phyloP scores from a whole-genome alignment of 1,140 invertebrate genomes.

The Nasonia giraulti region DNA sequence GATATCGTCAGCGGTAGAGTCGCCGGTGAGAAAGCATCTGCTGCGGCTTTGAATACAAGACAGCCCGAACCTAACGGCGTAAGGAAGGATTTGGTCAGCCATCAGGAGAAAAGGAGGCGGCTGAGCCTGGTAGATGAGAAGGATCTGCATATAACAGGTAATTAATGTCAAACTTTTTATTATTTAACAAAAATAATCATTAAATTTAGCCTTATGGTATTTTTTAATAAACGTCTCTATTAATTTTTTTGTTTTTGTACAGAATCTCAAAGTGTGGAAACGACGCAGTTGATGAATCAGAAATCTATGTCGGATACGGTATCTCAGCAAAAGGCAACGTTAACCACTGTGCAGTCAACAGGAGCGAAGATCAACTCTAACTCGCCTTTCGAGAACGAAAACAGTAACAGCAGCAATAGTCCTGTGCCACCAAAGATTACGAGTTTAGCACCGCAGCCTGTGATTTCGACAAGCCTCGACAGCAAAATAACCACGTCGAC shows the following conservation, averaged over 20 bases:
- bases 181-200: neutral
- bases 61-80: conserved; percentile 70
- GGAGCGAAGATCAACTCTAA: conserved; percentile 56
- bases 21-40: conserved; percentile 61
- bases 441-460: conserved; percentile 50
- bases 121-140: conserved; percentile 72
- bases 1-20: conserved; percentile 59
- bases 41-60: conserved; percentile 60
- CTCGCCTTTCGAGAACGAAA: conserved; percentile 59
- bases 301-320: conserved; percentile 58
- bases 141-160: conserved; percentile 70
- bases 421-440: conserved; percentile 57
- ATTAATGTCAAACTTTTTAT: conserved; percentile 21
- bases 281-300: conserved; percentile 64
- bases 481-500: conserved; percentile 53
- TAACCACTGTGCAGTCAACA: conserved; percentile 4
- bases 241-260: conserved; percentile 49
- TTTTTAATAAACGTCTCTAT: neutral
- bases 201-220: neutral
- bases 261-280: conserved; percentile 71
- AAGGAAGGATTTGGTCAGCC: conserved; percentile 68
- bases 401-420: conserved; percentile 22
- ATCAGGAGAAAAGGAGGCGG: conserved; percentile 68
- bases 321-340: conserved; percentile 14
- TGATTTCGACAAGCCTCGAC: conserved; percentile 55